Evolutionary conservation across 2,113 vertebrate species (phyloP).

Genomic region (Chaetops frenatus): DNA sequence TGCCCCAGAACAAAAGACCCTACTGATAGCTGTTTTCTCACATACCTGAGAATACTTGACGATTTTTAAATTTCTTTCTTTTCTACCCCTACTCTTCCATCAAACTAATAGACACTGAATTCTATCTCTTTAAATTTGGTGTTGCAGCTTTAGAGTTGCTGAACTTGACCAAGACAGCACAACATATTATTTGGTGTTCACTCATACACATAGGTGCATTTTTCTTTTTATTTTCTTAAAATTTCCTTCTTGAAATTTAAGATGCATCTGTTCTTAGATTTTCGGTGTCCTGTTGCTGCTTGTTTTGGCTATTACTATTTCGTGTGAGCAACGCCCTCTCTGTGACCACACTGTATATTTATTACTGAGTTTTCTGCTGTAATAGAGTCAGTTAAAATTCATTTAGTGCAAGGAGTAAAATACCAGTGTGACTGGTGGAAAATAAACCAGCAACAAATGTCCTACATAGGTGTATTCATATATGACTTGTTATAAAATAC

Average conservation of each 20-base stretch:
- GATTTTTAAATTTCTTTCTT: constrained; percentile 4
- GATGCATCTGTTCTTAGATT: background rate
- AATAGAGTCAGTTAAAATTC: background rate
- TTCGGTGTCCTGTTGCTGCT: background rate
- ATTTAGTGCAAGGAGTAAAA: background rate
- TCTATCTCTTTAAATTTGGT: background rate
- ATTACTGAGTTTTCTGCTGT: background rate
- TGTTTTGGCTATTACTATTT: background rate
- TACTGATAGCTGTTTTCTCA: constrained; percentile 32
- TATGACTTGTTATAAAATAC: constrained; percentile 31
- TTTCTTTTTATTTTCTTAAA: background rate
- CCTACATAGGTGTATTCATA: background rate
- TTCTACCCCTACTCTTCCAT: background rate
- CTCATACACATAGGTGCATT: background rate
- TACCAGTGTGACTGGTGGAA: background rate
- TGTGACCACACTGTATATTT: background rate
- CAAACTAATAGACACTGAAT: background rate
- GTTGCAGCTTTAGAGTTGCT: background rate
- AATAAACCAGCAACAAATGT: background rate
- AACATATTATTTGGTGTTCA: background rate
- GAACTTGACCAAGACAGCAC: background rate
- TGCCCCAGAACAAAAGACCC: background rate
- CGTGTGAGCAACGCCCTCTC: background rate
- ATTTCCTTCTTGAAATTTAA: background rate
- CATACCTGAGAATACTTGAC: background rate